Evolutionary conservation across 2,797 vertebrate species (phyloP).

Genomic region (Danio albolineatus): DNA sequence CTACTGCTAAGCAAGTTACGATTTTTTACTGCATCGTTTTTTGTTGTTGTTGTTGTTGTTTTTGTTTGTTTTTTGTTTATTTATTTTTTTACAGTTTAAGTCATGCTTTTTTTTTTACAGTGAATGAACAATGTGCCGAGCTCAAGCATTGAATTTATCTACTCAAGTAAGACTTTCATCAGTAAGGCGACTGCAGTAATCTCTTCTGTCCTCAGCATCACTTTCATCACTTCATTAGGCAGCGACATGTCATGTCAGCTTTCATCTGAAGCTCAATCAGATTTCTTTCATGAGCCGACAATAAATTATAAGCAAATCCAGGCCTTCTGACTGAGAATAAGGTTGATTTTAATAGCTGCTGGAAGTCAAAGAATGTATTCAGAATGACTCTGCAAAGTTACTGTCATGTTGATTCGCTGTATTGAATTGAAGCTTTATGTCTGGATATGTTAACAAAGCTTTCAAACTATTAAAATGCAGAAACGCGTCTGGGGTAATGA

Average conservation of each 20-base stretch:
- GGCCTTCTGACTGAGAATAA: slow-evolving; percentile 5
- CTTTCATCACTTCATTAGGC: slow-evolving; percentile 29
- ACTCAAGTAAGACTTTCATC: not conserved
- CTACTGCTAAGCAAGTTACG: too few species aligned
- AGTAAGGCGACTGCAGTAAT: not conserved
- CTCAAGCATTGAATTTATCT: not conserved
- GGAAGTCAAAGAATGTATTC: slow-evolving; percentile 30
- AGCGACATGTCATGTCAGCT: slow-evolving; percentile 32
- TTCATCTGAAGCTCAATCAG: slow-evolving; percentile 48
- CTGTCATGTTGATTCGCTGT: not conserved
- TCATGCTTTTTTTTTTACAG: too few species aligned
- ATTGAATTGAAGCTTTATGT: not conserved
- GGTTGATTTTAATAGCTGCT: slow-evolving; percentile 49
- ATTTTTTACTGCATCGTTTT: too few species aligned
- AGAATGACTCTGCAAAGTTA: slow-evolving; percentile 13
- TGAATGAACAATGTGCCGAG: not conserved
- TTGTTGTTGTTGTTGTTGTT: too few species aligned
- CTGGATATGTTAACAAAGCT: not conserved
- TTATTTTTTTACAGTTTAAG: too few species aligned
- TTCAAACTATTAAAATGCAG: not conserved
- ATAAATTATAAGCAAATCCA: slow-evolving; percentile 5
- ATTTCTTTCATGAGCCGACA: slow-evolving; percentile 29
- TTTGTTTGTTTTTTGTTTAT: too few species aligned
- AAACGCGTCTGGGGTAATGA: not conserved
- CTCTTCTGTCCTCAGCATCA: slow-evolving; percentile 7